A percentile compares a stretch with the other conserved stretches of the same genome.
Evolutionary conservation across 35 echinoderm and acorn worm species (phyloP).

Genomic region (Ophioderma brevispina): DNA sequence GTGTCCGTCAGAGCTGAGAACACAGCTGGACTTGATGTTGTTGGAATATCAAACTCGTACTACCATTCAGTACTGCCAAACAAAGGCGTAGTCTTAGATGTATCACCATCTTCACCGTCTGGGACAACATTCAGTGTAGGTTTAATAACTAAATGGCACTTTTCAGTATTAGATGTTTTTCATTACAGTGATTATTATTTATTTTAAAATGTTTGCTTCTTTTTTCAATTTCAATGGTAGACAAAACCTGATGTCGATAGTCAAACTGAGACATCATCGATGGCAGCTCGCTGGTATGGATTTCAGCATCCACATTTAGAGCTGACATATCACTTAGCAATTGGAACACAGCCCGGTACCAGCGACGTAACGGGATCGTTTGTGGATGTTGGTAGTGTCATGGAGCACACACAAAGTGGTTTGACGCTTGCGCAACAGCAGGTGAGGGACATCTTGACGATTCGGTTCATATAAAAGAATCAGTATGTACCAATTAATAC

Average conservation of each 20-base stretch:
- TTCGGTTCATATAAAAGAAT: too few species aligned
- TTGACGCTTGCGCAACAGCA: neutral
- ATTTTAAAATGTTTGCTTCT: neutral
- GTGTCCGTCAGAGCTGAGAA: conserved; percentile 42
- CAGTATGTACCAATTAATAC: too few species aligned
- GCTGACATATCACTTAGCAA: conserved; percentile 33
- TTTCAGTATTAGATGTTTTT: neutral
- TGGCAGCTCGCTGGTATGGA: conserved; percentile 36
- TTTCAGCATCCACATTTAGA: conserved; percentile 43
- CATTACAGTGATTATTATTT: neutral
- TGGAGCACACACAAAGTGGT: neutral
- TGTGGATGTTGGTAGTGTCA: conserved; percentile 4
- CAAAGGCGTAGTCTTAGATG: conserved; percentile 32
- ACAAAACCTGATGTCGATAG: neutral
- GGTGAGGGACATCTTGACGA: too few species aligned
- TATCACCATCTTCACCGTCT: neutral
- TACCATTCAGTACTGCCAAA: neutral
- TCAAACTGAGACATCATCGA: neutral
- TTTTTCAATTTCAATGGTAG: neutral
- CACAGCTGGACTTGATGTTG: conserved; percentile 5
- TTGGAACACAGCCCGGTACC: neutral
- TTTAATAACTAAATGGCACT: too few species aligned
- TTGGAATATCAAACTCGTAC: conserved; percentile 16
- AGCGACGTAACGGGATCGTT: neutral
- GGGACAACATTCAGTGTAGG: neutral